These are phyloP conservation scores for Brachypodius melanocephalos DNA, from an alignment of 2,113 vertebrate genomes.

Conservation along the genomic window DNA sequence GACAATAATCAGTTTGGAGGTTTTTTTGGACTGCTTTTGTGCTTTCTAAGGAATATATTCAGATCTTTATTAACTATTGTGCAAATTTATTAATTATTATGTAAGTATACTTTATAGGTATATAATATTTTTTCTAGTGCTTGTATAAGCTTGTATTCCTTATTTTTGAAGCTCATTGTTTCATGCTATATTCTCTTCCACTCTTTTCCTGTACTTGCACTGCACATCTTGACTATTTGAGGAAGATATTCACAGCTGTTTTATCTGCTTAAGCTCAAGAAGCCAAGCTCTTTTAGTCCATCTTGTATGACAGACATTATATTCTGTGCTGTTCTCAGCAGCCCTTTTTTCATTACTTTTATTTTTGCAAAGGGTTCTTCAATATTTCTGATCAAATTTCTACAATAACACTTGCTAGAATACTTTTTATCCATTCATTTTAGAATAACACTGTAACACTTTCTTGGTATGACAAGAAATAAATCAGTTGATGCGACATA, in stretches of 20 bases:
- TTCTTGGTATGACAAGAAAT: not conserved
- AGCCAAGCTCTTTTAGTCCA: not conserved
- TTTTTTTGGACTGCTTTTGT: not conserved
- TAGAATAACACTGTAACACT: not conserved
- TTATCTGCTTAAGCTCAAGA: not conserved
- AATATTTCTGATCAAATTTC: not conserved
- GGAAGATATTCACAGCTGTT: not conserved
- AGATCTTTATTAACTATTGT: not conserved
- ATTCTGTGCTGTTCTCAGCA: not conserved
- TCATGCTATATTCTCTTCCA: not conserved
- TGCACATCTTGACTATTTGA: not conserved
- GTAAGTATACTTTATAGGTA: not conserved
- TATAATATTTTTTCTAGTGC: not conserved
- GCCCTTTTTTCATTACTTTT: not conserved
- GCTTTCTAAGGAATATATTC: not conserved
- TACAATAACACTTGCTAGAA: not conserved
- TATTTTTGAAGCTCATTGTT: not conserved
- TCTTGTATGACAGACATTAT: not conserved
- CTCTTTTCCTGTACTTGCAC: not conserved
- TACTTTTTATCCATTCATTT: not conserved
- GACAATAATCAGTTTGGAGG: not conserved
- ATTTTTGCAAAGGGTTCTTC: not conserved
- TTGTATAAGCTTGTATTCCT: not conserved
- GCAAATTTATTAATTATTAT: not conserved
- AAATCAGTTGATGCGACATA: not conserved